Evolutionary conservation across 2,113 vertebrate species (phyloP), one percentile per base, ranked within the genome.

Genomic region (Ptilonorhynchus violaceus): DNA sequence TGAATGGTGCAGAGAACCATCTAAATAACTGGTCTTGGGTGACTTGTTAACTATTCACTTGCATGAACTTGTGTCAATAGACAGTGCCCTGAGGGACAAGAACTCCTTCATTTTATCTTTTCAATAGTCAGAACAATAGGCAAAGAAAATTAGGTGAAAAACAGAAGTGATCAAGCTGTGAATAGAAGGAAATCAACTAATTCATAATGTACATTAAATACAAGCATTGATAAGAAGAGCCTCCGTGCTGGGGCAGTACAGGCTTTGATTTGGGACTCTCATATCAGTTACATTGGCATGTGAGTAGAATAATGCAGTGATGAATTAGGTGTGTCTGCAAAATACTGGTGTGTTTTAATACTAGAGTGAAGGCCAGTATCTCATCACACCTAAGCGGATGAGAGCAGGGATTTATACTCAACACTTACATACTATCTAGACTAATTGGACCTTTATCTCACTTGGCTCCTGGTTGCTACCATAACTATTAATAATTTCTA

Each of bases 21-120:
- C 56, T 88, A 90, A 58, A 89, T 30, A 94, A 91, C 64, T 35
- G 35, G 79, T 80, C 72, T 73, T 88, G 83, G 70, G 82, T 72
- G 77, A 93, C 87, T 80, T 94, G 81, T 95, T 97, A 96, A 96
- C 95, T 92, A 87, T 92, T 96, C 89, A 88, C 79, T 96, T 96
- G 77, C 33, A 93, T 15, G 49, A 79, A 85, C 31, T 63, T 77
- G n/a, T 95, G 95, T 95, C 97, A 97, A 89, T 4, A 96, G 59
- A 79, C 58, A 86, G 16, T 89, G 63, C 55, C 93, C 83, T 39
- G 35, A 63, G 91, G 89, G 94, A 60, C 82, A 95, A 95, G 72
- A 93, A 89, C 60, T 88, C 92, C 94, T 88, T 87, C 89, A 77
- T 81, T 90, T 81, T 81, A 55, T 95, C 93, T 96, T 95, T 96